A percentile compares a stretch with the other conserved stretches of the same genome.
phyloP scores from a whole-genome alignment of 2,888 invertebrate species.

The Antheraea assamensis region DNA sequence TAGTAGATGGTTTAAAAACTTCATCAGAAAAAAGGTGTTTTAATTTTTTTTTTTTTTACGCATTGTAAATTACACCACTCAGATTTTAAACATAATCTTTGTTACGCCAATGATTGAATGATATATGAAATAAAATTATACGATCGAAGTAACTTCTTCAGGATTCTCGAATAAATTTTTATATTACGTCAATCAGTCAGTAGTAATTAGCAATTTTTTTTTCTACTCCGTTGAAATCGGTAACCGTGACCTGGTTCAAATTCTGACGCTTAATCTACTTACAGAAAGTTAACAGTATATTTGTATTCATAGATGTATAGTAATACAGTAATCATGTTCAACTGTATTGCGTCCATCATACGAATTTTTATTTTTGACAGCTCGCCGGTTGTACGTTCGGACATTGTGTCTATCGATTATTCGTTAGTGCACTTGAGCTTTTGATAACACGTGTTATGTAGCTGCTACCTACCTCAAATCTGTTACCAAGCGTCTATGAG shows the following conservation, averaged over 20 bases:
- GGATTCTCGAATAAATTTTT: neutral
- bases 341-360: neutral
- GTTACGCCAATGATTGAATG: neutral
- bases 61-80: neutral
- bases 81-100: neutral
- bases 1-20: neutral
- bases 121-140: neutral
- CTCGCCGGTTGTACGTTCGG: neutral
- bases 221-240: neutral
- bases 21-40: neutral
- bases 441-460: neutral
- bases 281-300: constrained; percentile 1
- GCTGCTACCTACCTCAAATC: too few relatives aligned
- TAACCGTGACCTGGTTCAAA: constrained; percentile 1
- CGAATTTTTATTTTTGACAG: neutral
- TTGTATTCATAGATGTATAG: neutral
- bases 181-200: neutral
- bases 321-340: neutral
- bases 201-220: neutral
- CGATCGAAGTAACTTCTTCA: neutral
- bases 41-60: neutral
- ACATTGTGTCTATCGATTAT: neutral
- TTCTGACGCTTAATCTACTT: neutral
- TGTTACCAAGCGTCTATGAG: too few relatives aligned
- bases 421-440: neutral